Conservation (phyloP, 2,797 vertebrate species). For the Myioborus miniatus region DNA sequence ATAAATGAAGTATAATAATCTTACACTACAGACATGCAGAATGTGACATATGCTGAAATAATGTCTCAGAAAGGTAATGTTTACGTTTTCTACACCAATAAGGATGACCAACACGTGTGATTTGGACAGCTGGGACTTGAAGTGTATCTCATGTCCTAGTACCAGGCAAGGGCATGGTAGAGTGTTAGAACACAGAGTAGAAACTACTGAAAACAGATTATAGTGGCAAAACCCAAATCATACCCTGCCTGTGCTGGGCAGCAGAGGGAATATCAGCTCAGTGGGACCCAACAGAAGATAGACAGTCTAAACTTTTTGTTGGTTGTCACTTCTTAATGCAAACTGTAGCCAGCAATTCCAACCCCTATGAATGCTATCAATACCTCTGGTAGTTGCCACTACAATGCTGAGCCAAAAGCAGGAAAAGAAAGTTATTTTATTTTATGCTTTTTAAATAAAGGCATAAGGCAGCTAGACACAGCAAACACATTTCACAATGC, state of each 20-base stretch:
- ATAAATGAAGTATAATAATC: neutral
- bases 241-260: neutral
- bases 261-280: neutral
- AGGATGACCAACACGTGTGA: rapidly evolving
- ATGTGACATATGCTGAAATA: neutral
- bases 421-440: neutral
- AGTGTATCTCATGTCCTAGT: rapidly evolving
- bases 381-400: neutral
- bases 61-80: neutral
- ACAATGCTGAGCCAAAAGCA: neutral
- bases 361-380: neutral
- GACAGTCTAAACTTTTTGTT: neutral
- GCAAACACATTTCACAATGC: neutral
- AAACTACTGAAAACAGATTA: neutral
- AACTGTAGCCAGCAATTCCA: neutral
- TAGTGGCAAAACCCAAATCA: neutral
- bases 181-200: neutral
- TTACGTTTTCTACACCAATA: neutral
- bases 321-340: neutral
- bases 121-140: neutral
- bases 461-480: neutral
- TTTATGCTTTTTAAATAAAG: neutral
- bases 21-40: neutral
- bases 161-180: neutral
- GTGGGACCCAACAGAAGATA: rapidly evolving